Base-by-base conservation (phyloP, 1,140 invertebrate species). In the Arctopsyche grandis region DNA sequence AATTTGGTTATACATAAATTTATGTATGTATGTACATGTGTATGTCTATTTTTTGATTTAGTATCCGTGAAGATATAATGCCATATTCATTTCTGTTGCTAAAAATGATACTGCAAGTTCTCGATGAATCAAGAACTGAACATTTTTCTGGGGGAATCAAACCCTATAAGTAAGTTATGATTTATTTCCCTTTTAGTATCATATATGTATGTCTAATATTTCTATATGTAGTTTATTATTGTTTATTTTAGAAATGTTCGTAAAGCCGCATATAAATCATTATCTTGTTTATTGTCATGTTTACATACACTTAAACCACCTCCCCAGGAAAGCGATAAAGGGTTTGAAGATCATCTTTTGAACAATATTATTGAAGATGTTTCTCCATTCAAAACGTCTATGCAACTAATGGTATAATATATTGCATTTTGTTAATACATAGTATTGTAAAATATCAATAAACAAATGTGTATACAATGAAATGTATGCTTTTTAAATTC, bases 281-380 rank as follows among this genome's bases (percentile, higher is more conserved):
- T 82, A 10, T 75, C 56, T 24, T 69, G 56, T 60, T 48, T 82
- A 22, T 60, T 79, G n/a, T 70, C 19, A 0, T 44, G 26, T 19
- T 74, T 82, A 26, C 70, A 75, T n/a, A 78, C 81, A 14, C 29
- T 80, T 24, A 69, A 75, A 56, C 81, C 76, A 38, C 81, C 81
- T 21, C 58, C 70, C 3, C 75, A 79, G 69, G 77, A 79, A 63
- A 60, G 75, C 19, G 75, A 79, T 38, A 29, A 48, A 24, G 79
- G 78, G 5, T 79, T 77, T 44, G 81, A 82, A 43, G 81, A 82
- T 69, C 76, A 69, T 21, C 26, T 82, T 12, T n/a, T 82, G 10
- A 26, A 48, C 9, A 74, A 82, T 46, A 44, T 82, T 12, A 19
- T 82, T 14, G 44, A 78, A 16, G 81, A 82, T 43, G 75, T 82